Evolutionary conservation across 2,113 vertebrate genomes (phyloP).

Genomic region (Setophaga coronata): DNA sequence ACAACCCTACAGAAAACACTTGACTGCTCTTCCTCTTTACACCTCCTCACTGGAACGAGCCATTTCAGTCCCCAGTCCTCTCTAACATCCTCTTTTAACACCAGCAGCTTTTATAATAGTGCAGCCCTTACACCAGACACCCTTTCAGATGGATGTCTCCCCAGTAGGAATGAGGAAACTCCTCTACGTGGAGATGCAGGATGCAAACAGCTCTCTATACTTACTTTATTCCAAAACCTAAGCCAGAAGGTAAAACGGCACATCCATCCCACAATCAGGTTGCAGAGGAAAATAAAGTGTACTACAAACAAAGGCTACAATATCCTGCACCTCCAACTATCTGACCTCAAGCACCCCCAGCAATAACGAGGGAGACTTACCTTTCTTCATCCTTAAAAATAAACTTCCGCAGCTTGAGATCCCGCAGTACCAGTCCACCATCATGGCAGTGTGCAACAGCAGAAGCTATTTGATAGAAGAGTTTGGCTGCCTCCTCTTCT

Average conservation of each 20-base stretch:
- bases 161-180: neutral
- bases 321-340: neutral
- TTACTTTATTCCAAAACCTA: neutral
- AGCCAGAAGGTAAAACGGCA: neutral
- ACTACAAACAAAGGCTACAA: neutral
- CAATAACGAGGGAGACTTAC: slow-evolving; percentile 64
- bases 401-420: slow-evolving; percentile 98
- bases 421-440: slow-evolving; percentile 93
- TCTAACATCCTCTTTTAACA: neutral
- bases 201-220: neutral
- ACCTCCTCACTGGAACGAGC: neutral
- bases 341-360: neutral
- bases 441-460: slow-evolving; percentile 98
- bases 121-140: neutral
- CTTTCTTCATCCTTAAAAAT: slow-evolving; percentile 97
- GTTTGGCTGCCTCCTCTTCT: slow-evolving; percentile 94
- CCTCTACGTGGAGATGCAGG: neutral
- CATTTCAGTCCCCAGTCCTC: neutral
- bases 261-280: neutral
- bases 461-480: slow-evolving; percentile 96
- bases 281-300: neutral
- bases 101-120: neutral
- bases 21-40: neutral
- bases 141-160: neutral
- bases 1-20: neutral